These are phyloP conservation scores for Protonemura montana DNA, from an alignment of 2,888 invertebrate species.

Conservation along the genomic window DNA sequence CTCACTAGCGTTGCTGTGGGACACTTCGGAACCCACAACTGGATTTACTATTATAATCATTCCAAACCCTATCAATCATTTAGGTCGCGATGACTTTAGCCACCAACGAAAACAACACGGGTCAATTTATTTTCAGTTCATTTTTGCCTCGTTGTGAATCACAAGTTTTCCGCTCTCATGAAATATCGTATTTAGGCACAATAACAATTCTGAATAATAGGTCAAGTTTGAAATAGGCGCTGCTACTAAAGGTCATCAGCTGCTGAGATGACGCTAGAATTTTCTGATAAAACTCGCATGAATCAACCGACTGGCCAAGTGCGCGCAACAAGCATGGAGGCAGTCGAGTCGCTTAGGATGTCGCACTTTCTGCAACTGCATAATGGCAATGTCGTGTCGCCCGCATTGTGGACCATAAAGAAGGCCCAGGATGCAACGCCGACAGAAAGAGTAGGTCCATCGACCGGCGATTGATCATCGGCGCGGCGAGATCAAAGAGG, in stretches of 20 bases:
- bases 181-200: background rate
- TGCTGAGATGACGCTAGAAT: background rate
- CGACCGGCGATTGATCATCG: background rate
- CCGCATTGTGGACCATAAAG: background rate
- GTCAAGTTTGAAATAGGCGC: background rate
- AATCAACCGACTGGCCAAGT: background rate
- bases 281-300: background rate
- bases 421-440: background rate
- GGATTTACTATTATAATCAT: background rate
- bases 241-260: conserved; percentile 2
- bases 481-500: background rate
- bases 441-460: background rate
- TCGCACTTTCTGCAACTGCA: background rate
- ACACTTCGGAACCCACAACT: background rate
- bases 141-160: background rate
- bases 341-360: background rate
- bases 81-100: background rate
- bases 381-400: background rate
- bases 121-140: background rate
- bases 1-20: background rate
- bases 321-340: background rate
- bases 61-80: background rate
- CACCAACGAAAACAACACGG: background rate
- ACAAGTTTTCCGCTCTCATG: background rate
- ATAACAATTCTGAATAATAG: background rate